Base-by-base conservation (phyloP, 2,113 vertebrate genomes). In the Telmatochromis brichardi region DNA sequence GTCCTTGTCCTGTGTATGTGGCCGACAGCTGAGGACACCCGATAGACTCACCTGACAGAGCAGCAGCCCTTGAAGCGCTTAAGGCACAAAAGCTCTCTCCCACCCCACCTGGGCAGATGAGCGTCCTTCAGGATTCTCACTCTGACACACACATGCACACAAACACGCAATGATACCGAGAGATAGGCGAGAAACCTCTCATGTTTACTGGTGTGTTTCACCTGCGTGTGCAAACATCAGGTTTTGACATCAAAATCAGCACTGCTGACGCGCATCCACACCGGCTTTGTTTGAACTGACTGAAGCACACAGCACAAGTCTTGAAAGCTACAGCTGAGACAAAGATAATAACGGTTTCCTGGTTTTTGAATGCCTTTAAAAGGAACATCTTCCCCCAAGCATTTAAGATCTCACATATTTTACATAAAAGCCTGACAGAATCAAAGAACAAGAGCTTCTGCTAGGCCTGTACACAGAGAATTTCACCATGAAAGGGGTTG, bases 31-130 rank as follows among this genome's bases (percentile, higher is more conserved):
- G 84, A 81, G 85, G 86, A 85, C 28, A 83, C 83, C 57, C 85
- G 81, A 91, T 79, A 55, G 89, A 93, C 81, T 88, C 80, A 82
- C 78, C 92, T 92, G 91, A 93, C 92, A 83, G 81, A 87, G 87
- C 76, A 84, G 82, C 71, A 73, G 83, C 87, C 86, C 63, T 50
- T 10, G 6, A 3, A 81, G 85, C 84, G 89, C 83, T 84, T 31
- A 58, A 37, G 73, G 87, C 90, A 90, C 83, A 86, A 90, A 78
- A 84, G 88, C 86, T 68, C 60, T 86, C 81, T 81, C 51, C 53
- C 14, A 82, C 53, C 80, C 50, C 82, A 68, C 53, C 51, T 26
- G 82, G 80, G 35, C 63, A 68, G 91, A 90, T 68, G n/a, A 33
- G 55, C 19, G 85, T 86, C 91, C 86, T 89, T 86, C 85, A 86